Conservation (phyloP, 2,113 vertebrate genomes). For the Gopherus evgoodei region DNA sequence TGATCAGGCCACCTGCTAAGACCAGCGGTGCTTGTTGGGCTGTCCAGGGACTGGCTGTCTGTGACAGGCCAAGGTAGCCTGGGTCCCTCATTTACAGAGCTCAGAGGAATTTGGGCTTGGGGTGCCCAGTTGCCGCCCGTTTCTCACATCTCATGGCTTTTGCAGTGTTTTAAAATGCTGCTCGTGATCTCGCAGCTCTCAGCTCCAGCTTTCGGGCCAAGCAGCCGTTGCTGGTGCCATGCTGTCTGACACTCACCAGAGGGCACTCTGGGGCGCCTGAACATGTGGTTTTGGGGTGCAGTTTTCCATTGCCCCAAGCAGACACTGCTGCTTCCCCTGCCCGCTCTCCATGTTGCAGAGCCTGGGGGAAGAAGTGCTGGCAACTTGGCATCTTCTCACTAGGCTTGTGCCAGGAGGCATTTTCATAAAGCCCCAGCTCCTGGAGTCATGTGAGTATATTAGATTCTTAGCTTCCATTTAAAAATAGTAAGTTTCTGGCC, state of each 20-base stretch:
- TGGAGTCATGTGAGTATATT: background rate
- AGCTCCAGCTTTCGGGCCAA: background rate
- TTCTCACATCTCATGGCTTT: no score
- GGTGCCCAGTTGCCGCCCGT: no score
- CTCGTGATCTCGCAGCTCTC: background rate
- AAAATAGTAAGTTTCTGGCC: background rate
- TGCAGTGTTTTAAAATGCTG: no score
- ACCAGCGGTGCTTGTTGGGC: no score
- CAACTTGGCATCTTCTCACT: background rate
- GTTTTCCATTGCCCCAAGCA: background rate
- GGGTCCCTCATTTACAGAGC: no score
- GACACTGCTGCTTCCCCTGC: background rate
- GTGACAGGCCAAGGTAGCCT: no score
- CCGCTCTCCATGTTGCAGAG: background rate
- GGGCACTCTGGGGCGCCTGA: background rate
- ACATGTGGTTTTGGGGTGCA: background rate
- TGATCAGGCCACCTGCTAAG: no score
- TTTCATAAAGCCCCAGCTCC: background rate
- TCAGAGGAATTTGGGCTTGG: no score
- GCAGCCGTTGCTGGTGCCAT: background rate
- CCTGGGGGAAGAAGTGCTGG: background rate
- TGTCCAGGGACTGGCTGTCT: no score
- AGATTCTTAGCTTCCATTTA: background rate
- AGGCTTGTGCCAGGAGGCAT: background rate
- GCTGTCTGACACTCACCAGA: no score